Conservation (phyloP, 2,113 vertebrate species). For the Tautogolabrus adspersus region DNA sequence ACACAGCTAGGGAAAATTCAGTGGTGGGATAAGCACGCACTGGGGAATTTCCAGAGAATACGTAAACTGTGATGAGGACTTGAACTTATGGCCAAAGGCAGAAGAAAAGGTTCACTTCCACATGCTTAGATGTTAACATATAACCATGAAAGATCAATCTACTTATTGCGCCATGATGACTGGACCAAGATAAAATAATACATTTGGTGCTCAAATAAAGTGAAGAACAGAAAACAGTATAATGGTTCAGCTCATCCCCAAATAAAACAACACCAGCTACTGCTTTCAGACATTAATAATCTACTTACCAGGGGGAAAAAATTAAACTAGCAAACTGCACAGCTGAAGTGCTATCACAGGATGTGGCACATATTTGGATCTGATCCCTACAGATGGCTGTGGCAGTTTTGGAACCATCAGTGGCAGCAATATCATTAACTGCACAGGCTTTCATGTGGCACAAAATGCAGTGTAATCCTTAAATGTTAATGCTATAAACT, state of each 20-base stretch:
- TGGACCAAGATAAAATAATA: conserved; percentile 3
- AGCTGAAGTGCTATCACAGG: conserved; percentile 64
- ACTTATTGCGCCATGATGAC: background rate
- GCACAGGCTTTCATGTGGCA: conserved; percentile 51
- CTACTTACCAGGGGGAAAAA: conserved; percentile 10
- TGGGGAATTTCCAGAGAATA: background rate
- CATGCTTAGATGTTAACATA: background rate
- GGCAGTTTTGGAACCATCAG: conserved; percentile 65
- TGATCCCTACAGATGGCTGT: conserved; percentile 74
- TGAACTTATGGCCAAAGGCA: background rate
- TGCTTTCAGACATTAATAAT: conserved; percentile 27
- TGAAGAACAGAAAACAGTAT: background rate
- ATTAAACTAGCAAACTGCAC: conserved; percentile 40
- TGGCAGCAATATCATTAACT: conserved; percentile 60
- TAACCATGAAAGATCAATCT: background rate
- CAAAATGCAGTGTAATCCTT: conserved; percentile 69
- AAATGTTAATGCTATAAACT: conserved; percentile 54
- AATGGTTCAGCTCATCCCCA: background rate
- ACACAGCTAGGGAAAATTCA: too few species aligned
- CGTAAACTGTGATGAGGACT: background rate
- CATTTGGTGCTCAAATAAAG: background rate
- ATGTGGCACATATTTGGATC: conserved; percentile 68
- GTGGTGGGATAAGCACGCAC: too few species aligned
- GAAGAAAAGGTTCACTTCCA: background rate
- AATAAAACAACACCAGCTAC: background rate